Evolutionary conservation across 2,113 vertebrate species (phyloP).

Genomic region (Cynopterus brachyotis): DNA sequence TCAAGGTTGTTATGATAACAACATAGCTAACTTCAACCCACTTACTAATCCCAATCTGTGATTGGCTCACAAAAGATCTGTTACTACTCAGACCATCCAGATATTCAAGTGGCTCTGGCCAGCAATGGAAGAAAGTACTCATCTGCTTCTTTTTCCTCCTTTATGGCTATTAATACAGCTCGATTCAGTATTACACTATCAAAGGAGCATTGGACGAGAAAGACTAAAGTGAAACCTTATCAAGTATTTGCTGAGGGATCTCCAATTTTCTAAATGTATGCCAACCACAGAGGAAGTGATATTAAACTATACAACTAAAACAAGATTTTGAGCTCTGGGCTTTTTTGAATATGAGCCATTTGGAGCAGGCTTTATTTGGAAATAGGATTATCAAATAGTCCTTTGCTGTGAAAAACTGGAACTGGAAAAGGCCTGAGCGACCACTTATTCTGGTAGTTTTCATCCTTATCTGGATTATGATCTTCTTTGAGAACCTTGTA

Average conservation of each 20-base stretch:
- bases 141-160: background rate
- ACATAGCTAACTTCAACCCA: background rate
- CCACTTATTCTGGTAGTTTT: background rate
- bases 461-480: background rate
- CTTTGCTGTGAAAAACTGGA: background rate
- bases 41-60: background rate
- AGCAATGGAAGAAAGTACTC: background rate
- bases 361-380: background rate
- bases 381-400: background rate
- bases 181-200: background rate
- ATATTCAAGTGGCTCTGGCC: background rate
- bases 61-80: background rate
- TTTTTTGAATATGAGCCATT: background rate
- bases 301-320: background rate
- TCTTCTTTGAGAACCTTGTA: background rate
- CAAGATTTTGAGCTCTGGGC: background rate
- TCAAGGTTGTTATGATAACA: background rate
- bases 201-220: background rate
- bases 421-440: background rate
- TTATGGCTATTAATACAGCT: background rate
- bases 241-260: background rate
- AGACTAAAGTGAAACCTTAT: background rate
- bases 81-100: background rate
- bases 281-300: background rate
- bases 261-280: background rate